Evolutionary conservation across 2,797 vertebrate genomes (phyloP).

Genomic region (Acipenser ruthenus): DNA sequence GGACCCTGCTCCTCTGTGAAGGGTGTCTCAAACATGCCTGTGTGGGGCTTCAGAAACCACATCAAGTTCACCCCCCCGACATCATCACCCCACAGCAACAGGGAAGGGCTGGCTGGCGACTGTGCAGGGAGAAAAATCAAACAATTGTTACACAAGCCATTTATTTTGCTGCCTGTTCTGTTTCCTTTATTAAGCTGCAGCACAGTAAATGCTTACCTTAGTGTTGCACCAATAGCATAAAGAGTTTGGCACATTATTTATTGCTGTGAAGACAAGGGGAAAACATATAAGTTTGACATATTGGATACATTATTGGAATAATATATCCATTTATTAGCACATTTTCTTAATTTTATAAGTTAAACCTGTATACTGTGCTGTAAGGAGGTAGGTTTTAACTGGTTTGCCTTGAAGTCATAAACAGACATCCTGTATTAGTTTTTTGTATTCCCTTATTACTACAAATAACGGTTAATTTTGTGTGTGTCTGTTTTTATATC

Average conservation of each 20-base stretch:
- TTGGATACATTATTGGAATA: too few relatives aligned
- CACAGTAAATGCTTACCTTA: constrained; percentile 23
- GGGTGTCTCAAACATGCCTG: constrained; percentile 44
- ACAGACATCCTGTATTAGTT: too few relatives aligned
- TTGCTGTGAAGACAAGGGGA: constrained; percentile 23
- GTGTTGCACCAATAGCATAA: constrained; percentile 33
- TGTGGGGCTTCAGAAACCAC: constrained; percentile 41
- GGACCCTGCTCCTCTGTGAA: constrained; percentile 27
- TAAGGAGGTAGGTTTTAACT: too few relatives aligned
- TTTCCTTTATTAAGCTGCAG: too few relatives aligned
- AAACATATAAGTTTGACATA: background rate
- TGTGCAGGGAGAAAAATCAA: constrained; percentile 12
- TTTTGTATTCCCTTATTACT: background rate
- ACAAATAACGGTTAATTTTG: background rate
- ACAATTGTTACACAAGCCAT: too few relatives aligned
- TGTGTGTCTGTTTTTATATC: too few relatives aligned
- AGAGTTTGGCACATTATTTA: constrained; percentile 28
- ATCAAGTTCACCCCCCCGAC: constrained; percentile 47
- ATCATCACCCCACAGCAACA: constrained; percentile 50
- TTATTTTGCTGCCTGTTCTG: too few relatives aligned
- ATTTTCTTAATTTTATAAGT: too few relatives aligned
- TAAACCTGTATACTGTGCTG: too few relatives aligned
- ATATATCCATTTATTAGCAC: too few relatives aligned
- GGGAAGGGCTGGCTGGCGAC: constrained; percentile 34
- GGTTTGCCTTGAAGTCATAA: too few relatives aligned